Percentiles rank a stretch among this genome's conserved stretches.
Evolutionary conservation across 2,113 vertebrate species (phyloP).

Genomic region (Silurus glanis): DNA sequence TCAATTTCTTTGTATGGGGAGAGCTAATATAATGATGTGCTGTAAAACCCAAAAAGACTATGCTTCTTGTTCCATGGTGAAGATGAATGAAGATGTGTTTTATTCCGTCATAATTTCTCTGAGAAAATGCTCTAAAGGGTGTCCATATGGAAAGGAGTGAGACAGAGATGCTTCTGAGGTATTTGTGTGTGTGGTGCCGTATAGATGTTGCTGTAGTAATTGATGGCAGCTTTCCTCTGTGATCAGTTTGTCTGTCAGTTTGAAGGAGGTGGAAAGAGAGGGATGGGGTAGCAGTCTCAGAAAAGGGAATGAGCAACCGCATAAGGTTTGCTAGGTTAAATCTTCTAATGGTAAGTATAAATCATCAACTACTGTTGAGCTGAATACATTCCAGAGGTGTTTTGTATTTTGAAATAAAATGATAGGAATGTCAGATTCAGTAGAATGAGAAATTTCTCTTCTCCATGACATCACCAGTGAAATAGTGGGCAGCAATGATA

Average conservation of each 20-base stretch:
- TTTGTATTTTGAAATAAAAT: slow-evolving; percentile 34
- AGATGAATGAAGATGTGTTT: slow-evolving; percentile 99
- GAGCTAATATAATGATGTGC: slow-evolving; percentile 91
- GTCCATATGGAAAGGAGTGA: slow-evolving; percentile 74
- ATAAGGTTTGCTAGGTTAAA: slow-evolving; percentile 50
- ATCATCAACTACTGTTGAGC: slow-evolving; percentile 45
- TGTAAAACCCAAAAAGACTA: slow-evolving; percentile 86
- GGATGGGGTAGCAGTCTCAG: slow-evolving; percentile 44
- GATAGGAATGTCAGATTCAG: slow-evolving; percentile 25
- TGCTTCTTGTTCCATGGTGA: slow-evolving; percentile 88
- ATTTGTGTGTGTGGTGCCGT: slow-evolving; percentile 68
- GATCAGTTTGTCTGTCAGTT: slow-evolving; percentile 73
- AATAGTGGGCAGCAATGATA: background rate
- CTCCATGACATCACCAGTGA: slow-evolving; percentile 1
- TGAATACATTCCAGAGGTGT: slow-evolving; percentile 34
- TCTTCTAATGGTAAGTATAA: slow-evolving; percentile 52
- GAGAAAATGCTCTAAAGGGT: slow-evolving; percentile 89
- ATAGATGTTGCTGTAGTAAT: slow-evolving; percentile 69
- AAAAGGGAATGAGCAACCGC: slow-evolving; percentile 35
- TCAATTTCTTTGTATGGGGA: slow-evolving; percentile 89
- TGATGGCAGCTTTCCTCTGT: slow-evolving; percentile 72
- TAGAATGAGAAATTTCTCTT: slow-evolving; percentile 13
- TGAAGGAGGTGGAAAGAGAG: slow-evolving; percentile 64
- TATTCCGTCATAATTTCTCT: slow-evolving; percentile 99
- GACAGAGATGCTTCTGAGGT: slow-evolving; percentile 64